phyloP scores from a whole-genome alignment of 2,113 vertebrate genomes.

The Chiloscyllium plagiosum region DNA sequence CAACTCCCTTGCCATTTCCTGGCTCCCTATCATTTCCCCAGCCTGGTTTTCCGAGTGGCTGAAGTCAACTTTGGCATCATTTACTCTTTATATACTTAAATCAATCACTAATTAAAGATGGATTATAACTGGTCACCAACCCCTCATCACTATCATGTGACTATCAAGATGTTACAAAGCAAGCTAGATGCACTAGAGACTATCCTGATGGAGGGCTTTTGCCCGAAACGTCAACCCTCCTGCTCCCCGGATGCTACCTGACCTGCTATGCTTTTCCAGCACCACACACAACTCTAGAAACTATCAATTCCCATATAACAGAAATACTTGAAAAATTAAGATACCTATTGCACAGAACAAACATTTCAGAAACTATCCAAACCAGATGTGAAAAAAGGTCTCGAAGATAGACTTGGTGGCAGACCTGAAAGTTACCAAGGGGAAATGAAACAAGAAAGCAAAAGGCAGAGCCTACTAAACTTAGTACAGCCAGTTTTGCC shows the following conservation, averaged over 20 bases:
- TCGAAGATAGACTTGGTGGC: neutral
- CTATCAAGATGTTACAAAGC: neutral
- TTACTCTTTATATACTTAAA: too few species aligned
- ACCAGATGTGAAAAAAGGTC: neutral
- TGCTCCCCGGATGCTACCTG: too few species aligned
- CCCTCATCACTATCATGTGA: neutral
- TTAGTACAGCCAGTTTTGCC: too few species aligned
- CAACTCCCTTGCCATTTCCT: too few species aligned
- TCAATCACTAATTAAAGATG: too few species aligned
- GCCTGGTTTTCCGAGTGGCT: too few species aligned
- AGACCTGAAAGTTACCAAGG: neutral
- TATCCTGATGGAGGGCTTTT: too few species aligned
- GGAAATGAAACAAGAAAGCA: neutral
- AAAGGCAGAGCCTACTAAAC: neutral
- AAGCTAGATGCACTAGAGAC: neutral
- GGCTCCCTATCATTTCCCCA: too few species aligned
- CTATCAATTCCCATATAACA: neutral
- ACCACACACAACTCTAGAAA: too few species aligned
- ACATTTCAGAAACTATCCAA: neutral
- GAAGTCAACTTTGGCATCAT: too few species aligned
- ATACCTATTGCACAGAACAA: neutral
- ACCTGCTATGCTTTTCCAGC: too few species aligned
- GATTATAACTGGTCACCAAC: neutral
- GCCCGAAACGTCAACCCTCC: too few species aligned
- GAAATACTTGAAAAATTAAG: neutral